Conservation (phyloP, 2,888 invertebrate genomes). For the Tholera decimalis region DNA sequence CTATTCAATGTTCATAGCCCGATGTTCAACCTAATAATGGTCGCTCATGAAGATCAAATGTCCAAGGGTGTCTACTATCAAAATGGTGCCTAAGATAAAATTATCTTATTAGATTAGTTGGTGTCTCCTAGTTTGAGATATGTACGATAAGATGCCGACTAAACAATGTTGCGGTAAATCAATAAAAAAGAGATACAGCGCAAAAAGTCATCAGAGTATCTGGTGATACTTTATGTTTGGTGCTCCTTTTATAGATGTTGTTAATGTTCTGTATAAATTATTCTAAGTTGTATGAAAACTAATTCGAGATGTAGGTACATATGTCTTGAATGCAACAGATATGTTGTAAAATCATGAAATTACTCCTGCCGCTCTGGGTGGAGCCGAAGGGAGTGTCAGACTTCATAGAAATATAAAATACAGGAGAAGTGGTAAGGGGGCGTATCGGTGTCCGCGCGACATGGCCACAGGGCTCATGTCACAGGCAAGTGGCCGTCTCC, state of each 20-base stretch:
- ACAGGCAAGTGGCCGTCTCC: no score
- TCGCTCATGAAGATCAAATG: background rate
- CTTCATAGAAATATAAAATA: no score
- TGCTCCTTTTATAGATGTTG: background rate
- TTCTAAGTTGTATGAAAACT: background rate
- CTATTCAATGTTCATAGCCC: no score
- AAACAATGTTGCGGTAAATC: constrained; percentile 1
- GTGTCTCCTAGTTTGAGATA: constrained; percentile 6
- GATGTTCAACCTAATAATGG: background rate
- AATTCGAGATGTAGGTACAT: background rate
- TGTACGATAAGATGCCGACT: background rate
- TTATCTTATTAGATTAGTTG: background rate
- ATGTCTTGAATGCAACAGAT: background rate
- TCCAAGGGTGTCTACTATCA: constrained; percentile 1
- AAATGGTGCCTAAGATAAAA: constrained; percentile 7
- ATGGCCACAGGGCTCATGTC: no score
- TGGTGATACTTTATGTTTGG: background rate
- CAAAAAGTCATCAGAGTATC: background rate
- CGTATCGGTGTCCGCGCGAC: no score
- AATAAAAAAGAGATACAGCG: constrained; percentile 1
- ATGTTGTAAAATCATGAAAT: no score
- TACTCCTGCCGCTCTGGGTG: no score
- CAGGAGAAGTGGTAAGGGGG: no score
- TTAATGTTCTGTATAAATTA: background rate
- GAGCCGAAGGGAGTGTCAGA: no score